Evolutionary conservation across 2,888 invertebrate species (phyloP).

Genomic region (Agelastica alni): DNA sequence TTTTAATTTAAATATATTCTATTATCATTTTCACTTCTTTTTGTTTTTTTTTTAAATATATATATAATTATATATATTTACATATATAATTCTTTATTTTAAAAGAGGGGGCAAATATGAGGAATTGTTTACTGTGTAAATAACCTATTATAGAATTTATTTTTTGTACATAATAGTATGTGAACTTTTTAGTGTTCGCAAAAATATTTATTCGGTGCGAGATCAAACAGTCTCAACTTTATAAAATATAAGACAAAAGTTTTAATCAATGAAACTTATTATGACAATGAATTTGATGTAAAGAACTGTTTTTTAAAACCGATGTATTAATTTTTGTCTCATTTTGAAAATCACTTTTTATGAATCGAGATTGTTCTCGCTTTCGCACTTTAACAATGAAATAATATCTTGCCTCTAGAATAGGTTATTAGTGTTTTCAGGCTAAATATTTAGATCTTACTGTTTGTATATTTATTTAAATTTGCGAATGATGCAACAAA

Average conservation of each 20-base stretch:
- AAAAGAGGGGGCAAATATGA: conserved; percentile 22
- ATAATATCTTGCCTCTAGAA: conserved; percentile 47
- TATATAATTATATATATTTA: conserved; percentile 18
- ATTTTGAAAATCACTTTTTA: no score
- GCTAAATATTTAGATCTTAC: conserved; percentile 37
- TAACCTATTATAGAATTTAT: conserved; percentile 27
- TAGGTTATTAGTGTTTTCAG: conserved; percentile 31
- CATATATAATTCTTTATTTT: no score
- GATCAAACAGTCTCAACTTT: no score
- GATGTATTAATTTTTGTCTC: no score
- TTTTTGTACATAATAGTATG: conserved; percentile 24
- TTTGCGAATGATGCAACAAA: conserved; percentile 33
- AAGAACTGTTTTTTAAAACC: no score
- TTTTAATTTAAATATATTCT: conserved; percentile 56
- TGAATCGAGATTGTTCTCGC: no score
- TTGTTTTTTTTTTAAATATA: conserved; percentile 40
- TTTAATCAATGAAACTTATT: no score
- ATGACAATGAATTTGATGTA: no score
- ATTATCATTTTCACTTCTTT: conserved; percentile 49
- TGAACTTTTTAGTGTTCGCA: conserved; percentile 30
- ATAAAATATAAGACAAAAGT: no score
- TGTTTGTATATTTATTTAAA: conserved; percentile 41
- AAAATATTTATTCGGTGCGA: conserved; percentile 26
- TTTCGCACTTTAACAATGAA: no score
- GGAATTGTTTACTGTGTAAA: conserved; percentile 39